Percentiles rank a stretch among this genome's conserved stretches.
phyloP scores from a whole-genome alignment of 2,888 invertebrate species.

The Chromoteleia sp. region DNA sequence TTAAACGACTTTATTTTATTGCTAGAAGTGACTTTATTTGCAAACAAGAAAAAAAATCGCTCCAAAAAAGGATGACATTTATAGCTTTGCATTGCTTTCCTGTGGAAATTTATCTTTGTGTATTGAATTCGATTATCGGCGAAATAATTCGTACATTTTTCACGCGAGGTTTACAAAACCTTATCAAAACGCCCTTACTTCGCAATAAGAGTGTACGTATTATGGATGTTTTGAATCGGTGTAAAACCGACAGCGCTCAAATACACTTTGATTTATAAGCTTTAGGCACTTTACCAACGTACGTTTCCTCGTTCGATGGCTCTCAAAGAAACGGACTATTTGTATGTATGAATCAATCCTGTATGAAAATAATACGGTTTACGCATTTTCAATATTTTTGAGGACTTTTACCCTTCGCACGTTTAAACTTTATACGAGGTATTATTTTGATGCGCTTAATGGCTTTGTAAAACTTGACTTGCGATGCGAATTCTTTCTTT shows the following conservation, averaged over 20 bases:
- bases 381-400: not conserved
- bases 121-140: constrained; percentile 32
- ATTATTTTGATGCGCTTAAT: no score
- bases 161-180: constrained; percentile 5
- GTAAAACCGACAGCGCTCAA: constrained; percentile 13
- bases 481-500: no score
- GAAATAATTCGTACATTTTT: constrained; percentile 19
- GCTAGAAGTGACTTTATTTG: not conserved
- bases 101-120: constrained; percentile 3
- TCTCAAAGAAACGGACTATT: not conserved
- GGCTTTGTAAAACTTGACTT: no score
- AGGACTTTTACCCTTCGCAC: not conserved
- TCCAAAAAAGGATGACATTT: not conserved
- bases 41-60: not conserved
- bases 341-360: not conserved
- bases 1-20: not conserved
- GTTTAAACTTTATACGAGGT: no score
- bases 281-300: constrained; percentile 21
- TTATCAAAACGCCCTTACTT: constrained; percentile 8
- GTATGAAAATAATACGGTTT: not conserved
- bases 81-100: not conserved
- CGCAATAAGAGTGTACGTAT: not conserved
- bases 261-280: constrained; percentile 21
- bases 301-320: not conserved
- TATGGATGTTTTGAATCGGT: constrained; percentile 9